phyloP scores from a whole-genome alignment of 2,113 vertebrate species.

The Microtus oregoni region DNA sequence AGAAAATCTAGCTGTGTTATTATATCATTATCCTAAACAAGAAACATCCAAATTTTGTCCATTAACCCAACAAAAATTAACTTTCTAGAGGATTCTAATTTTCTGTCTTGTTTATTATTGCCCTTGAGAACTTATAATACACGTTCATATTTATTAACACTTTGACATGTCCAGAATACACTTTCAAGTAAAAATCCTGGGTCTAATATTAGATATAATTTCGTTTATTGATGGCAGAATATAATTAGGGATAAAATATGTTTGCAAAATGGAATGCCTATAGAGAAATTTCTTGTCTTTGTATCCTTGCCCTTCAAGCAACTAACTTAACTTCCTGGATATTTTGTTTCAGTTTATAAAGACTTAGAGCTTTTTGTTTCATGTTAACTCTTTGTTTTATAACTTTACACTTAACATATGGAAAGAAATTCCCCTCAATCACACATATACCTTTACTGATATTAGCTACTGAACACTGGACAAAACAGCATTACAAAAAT shows the following conservation, averaged over 20 bases:
- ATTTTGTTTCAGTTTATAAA: neutral
- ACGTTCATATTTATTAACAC: neutral
- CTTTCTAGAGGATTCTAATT: neutral
- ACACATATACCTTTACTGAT: neutral
- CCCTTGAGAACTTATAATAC: neutral
- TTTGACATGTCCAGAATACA: neutral
- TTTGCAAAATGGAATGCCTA: neutral
- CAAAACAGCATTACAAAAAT: neutral
- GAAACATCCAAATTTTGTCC: neutral
- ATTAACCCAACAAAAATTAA: neutral
- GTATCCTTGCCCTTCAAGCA: neutral
- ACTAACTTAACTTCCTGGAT: neutral
- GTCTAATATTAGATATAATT: neutral
- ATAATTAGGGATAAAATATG: neutral
- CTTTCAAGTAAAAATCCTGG: neutral
- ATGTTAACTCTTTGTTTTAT: neutral
- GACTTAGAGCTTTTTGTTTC: neutral
- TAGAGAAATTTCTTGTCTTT: neutral
- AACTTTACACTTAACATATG: neutral
- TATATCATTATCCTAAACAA: neutral
- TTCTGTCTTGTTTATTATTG: neutral
- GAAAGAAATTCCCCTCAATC: neutral
- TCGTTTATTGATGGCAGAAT: neutral
- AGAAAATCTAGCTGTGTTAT: too few species aligned
- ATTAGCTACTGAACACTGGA: neutral